Conservation (phyloP, 53 echinoderm and acorn worm species). For the Zoroaster sp. region DNA sequence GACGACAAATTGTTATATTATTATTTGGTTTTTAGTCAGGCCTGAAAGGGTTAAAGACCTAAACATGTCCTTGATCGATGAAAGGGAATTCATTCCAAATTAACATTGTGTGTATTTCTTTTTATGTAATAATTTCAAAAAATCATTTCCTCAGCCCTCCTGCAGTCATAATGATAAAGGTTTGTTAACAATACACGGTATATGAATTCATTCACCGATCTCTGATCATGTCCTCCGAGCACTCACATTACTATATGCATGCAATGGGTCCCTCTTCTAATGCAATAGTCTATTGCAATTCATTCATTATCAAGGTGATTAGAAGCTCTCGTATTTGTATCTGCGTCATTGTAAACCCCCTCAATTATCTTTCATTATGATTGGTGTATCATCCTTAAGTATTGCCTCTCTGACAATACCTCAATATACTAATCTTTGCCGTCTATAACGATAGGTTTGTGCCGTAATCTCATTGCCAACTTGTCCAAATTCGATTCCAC, state of each 20-base stretch:
- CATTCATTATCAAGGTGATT: slow-evolving; percentile 5
- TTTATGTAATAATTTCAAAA: too few relatives aligned
- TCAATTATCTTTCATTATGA: slow-evolving; percentile 37
- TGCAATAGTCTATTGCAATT: background rate
- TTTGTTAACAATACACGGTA: too few relatives aligned
- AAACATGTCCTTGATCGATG: background rate
- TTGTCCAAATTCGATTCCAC: slow-evolving; percentile 46
- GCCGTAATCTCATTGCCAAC: slow-evolving; percentile 16
- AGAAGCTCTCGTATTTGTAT: slow-evolving; percentile 24
- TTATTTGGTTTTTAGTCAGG: too few relatives aligned
- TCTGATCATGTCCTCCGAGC: too few relatives aligned
- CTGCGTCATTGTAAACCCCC: background rate
- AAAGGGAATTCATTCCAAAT: background rate
- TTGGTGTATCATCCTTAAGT: slow-evolving; percentile 2
- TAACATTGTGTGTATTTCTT: background rate
- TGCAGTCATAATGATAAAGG: too few relatives aligned
- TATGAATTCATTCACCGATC: too few relatives aligned
- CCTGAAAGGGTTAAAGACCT: too few relatives aligned
- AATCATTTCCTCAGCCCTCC: too few relatives aligned
- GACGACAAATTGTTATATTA: too few relatives aligned
- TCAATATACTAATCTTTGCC: background rate
- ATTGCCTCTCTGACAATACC: background rate
- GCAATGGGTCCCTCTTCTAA: too few relatives aligned
- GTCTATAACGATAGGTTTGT: background rate
- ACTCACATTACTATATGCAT: too few relatives aligned